Evolutionary conservation across 2,888 invertebrate genomes (phyloP).

Genomic region (Ophonus ardosiacus): DNA sequence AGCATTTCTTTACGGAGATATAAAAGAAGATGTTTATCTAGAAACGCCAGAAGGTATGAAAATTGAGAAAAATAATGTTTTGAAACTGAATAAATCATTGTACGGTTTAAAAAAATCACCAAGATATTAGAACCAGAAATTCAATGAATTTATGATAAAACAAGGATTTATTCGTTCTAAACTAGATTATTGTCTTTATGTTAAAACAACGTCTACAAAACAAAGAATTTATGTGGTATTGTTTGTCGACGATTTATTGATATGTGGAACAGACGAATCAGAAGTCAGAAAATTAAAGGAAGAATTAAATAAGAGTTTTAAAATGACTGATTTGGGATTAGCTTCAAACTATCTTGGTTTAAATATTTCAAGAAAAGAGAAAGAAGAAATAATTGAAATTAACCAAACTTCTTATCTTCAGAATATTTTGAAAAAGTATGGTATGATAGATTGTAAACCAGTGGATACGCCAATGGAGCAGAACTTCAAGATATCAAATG

Average conservation of each 20-base stretch:
- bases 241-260: conserved; percentile 65
- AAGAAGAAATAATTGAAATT: background rate
- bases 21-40: background rate
- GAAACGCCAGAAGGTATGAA: background rate
- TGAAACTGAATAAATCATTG: background rate
- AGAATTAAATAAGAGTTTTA: no score
- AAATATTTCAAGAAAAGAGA: no score
- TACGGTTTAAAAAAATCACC: background rate
- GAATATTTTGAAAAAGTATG: background rate
- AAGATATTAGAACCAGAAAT: background rate
- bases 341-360: no score
- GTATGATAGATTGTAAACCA: conserved; percentile 46
- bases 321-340: no score
- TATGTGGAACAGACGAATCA: conserved; percentile 53
- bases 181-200: conserved; percentile 19
- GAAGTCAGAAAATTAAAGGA: no score
- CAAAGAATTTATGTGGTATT: no score
- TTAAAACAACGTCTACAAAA: conserved; percentile 33
- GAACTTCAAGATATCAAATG: conserved; percentile 53
- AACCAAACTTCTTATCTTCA: background rate
- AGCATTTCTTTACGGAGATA: background rate
- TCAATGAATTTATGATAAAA: background rate
- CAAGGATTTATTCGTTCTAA: background rate
- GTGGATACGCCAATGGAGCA: conserved; percentile 60
- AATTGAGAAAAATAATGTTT: no score